Base-by-base conservation (phyloP, 2,888 invertebrate species). In the Octodonta nipae region DNA sequence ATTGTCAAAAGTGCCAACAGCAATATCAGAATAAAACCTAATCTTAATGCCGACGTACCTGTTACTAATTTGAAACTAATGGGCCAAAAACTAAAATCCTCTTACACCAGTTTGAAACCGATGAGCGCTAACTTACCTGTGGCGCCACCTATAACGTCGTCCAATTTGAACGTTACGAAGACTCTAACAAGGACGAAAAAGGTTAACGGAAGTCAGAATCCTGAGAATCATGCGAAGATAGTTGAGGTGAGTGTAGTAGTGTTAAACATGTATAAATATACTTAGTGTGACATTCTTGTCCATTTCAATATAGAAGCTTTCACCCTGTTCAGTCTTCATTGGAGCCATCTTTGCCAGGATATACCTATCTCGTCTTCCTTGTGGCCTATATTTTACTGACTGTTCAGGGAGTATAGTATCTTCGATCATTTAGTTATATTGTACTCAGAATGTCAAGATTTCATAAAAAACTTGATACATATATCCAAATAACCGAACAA, bases 21-120 rank as follows among this genome's bases (percentile, higher is more conserved):
- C n/a, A 34, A 15, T 13, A 25, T 33, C 24, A 24, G 22, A 15
- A 28, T 28, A 11, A 33, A 37, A 11, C 30, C 41, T 5, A n/a
- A n/a, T n/a, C n/a, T n/a, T n/a, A n/a, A n/a, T n/a, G n/a, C n/a
- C n/a, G n/a, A n/a, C n/a, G 27, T 34, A 2, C 24, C 40, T 4
- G 13, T 26, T 8, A 40, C 45, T 15, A 60, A 59, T 39, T 42
- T 59, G 31, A 54, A 52, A 39, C 48, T 53, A 4, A 50, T 59
- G 43, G 52, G 49, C 24, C 39, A 47, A 2, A 47, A 47, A 30
- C 36, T 60, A 33, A 58, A 52, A 36, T 54, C 56, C 5, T 60
- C 59, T 1, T 60, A 60, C 35, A 59, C 58, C 4, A 60, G 51
- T 41, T 39, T 60, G 32, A 49, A 46, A 36, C 59, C 60, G 7